Evolutionary conservation across 2,113 vertebrate genomes (phyloP).

Genomic region (Ginglymostoma cirratum): DNA sequence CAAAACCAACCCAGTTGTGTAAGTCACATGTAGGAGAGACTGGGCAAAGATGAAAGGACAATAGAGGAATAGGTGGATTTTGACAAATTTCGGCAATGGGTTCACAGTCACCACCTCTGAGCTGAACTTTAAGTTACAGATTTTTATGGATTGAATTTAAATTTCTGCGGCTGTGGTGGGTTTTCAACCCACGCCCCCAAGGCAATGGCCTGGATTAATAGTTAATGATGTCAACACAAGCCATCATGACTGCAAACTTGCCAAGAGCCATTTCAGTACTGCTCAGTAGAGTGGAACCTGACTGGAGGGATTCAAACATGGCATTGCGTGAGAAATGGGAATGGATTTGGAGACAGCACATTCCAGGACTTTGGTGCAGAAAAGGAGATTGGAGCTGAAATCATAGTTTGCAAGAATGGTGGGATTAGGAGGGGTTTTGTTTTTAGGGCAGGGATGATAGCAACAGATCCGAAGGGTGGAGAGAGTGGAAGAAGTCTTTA

Average conservation of each 20-base stretch:
- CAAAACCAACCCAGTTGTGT: too few relatives aligned
- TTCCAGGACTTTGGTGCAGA: neutral
- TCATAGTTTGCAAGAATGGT: neutral
- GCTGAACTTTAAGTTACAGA: too few relatives aligned
- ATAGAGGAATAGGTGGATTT: too few relatives aligned
- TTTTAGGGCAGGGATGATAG: neutral
- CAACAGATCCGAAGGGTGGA: neutral
- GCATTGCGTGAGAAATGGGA: neutral
- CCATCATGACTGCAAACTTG: neutral
- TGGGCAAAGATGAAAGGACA: too few relatives aligned
- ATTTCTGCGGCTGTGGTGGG: too few relatives aligned
- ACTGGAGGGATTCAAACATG: neutral
- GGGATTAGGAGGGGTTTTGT: neutral
- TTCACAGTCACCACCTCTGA: too few relatives aligned
- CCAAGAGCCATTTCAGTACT: neutral
- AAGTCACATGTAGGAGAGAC: too few relatives aligned
- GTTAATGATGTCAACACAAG: too few relatives aligned
- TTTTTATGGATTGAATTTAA: too few relatives aligned
- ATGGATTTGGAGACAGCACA: neutral
- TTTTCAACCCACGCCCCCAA: too few relatives aligned
- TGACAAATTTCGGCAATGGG: too few relatives aligned
- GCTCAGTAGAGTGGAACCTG: neutral
- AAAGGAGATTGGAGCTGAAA: neutral
- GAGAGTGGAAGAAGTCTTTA: neutral
- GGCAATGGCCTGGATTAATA: too few relatives aligned